These are phyloP conservation scores for Eucera pruinosa DNA, from an alignment of 2,888 invertebrate genomes.

Conservation along the genomic window DNA sequence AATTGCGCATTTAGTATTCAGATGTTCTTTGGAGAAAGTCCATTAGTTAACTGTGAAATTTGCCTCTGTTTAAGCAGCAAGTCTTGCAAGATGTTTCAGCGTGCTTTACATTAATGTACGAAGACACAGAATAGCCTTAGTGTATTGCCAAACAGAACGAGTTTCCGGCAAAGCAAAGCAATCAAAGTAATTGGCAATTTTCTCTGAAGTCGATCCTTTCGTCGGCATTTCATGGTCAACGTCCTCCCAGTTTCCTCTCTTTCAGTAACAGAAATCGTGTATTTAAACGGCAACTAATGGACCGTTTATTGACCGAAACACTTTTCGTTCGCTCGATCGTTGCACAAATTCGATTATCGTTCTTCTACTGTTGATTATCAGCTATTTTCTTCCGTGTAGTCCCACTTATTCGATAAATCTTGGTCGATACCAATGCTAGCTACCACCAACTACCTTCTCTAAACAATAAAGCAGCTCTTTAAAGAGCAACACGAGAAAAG, in stretches of 20 bases:
- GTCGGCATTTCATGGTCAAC: slow-evolving; percentile 60
- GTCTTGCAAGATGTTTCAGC: slow-evolving; percentile 16
- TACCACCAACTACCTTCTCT: neutral
- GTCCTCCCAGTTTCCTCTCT: slow-evolving; percentile 51
- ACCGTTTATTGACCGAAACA: slow-evolving; percentile 70
- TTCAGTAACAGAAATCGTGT: slow-evolving; percentile 61
- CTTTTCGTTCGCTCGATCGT: slow-evolving; percentile 58
- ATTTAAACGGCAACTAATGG: slow-evolving; percentile 68
- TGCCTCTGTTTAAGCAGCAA: neutral
- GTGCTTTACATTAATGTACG: slow-evolving; percentile 36
- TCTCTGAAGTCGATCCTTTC: slow-evolving; percentile 60
- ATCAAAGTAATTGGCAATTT: slow-evolving; percentile 71
- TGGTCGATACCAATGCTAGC: slow-evolving; percentile 1
- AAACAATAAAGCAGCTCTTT: too few relatives aligned
- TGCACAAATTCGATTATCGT: slow-evolving; percentile 66
- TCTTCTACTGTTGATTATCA: slow-evolving; percentile 57
- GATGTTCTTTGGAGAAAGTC: neutral
- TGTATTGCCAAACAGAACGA: slow-evolving; percentile 23
- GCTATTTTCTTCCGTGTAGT: slow-evolving; percentile 47
- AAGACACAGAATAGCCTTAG: slow-evolving; percentile 19
- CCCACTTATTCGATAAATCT: slow-evolving; percentile 30
- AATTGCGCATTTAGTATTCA: slow-evolving; percentile 25
- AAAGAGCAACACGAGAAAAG: too few relatives aligned
- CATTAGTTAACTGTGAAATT: slow-evolving; percentile 9
- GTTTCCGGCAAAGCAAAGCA: slow-evolving; percentile 29